Percentiles rank a stretch among this genome's conserved stretches.
Evolutionary conservation across 2,888 invertebrate genomes (phyloP).

Genomic region (Agrenia bidenticulata): DNA sequence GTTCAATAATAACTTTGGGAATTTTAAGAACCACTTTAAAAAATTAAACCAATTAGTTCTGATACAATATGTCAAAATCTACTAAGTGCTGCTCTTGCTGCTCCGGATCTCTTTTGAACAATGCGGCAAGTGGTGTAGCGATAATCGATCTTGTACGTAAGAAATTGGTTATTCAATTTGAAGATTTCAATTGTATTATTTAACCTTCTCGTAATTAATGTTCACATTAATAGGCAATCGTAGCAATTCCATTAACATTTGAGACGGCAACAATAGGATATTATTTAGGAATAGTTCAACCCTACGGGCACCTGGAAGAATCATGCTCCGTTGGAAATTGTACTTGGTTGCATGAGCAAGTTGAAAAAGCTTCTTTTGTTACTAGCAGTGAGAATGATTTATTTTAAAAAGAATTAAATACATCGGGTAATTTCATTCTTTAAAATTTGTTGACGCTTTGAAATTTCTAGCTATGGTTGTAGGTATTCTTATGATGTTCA

Average conservation of each 20-base stretch:
- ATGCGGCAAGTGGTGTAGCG: constrained; percentile 12
- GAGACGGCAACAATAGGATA: constrained; percentile 11
- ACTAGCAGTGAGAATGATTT: background rate
- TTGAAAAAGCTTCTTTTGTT: background rate
- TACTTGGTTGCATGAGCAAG: constrained; percentile 3
- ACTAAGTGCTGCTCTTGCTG: background rate
- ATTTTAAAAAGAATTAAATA: no score
- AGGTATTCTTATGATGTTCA: background rate
- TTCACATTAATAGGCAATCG: background rate
- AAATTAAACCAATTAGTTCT: no score
- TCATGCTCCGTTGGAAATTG: background rate
- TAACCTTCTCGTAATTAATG: no score
- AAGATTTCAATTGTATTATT: background rate
- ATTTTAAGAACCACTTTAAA: no score
- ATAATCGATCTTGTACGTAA: constrained; percentile 6
- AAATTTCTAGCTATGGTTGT: constrained; percentile 7
- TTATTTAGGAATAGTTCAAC: constrained; percentile 7
- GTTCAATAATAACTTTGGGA: no score
- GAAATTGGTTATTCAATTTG: background rate
- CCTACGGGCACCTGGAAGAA: background rate
- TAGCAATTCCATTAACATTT: constrained; percentile 8
- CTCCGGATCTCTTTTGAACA: background rate
- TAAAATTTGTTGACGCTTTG: background rate
- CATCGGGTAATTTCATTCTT: background rate
- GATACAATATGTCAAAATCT: no score